A percentile compares a stretch with the other conserved stretches of the same genome.
Conservation (phyloP, 1,140 invertebrate genomes). For the Listronotus oregonensis region DNA sequence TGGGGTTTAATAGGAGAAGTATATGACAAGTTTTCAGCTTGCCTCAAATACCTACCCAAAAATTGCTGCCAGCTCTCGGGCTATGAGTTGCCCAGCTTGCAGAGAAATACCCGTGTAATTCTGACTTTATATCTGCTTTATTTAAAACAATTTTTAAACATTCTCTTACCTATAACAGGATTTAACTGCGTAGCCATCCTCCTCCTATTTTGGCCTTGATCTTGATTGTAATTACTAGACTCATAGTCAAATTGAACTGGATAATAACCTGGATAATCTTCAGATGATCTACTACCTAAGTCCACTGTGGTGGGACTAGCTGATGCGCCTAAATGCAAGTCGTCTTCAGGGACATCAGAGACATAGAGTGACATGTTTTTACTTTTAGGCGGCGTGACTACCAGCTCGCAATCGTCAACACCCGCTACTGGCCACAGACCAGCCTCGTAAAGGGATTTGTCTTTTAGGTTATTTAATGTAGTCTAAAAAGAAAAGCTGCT, state of each 20-base stretch:
- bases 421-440: slow-evolving; percentile 50
- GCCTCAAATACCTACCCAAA: no score
- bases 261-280: slow-evolving; percentile 6
- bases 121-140: no score
- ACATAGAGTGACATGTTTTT: slow-evolving; percentile 45
- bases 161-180: slow-evolving; percentile 24
- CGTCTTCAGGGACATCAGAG: slow-evolving; percentile 56
- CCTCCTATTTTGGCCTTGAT: not conserved
- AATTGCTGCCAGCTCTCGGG: no score
- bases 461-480: slow-evolving; percentile 52
- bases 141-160: no score
- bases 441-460: slow-evolving; percentile 56
- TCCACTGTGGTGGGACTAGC: slow-evolving; percentile 61
- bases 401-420: slow-evolving; percentile 17
- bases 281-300: slow-evolving; percentile 27
- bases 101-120: no score
- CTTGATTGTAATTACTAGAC: not conserved
- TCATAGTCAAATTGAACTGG: slow-evolving; percentile 3
- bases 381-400: slow-evolving; percentile 46
- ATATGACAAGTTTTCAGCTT: no score
- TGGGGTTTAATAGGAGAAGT: no score
- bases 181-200: slow-evolving; percentile 24
- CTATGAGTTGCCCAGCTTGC: no score
- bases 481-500: slow-evolving; percentile 49
- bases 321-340: slow-evolving; percentile 61